Evolutionary conservation across 1,140 invertebrate species (phyloP).

Genomic region (Semibalanus balanoides): DNA sequence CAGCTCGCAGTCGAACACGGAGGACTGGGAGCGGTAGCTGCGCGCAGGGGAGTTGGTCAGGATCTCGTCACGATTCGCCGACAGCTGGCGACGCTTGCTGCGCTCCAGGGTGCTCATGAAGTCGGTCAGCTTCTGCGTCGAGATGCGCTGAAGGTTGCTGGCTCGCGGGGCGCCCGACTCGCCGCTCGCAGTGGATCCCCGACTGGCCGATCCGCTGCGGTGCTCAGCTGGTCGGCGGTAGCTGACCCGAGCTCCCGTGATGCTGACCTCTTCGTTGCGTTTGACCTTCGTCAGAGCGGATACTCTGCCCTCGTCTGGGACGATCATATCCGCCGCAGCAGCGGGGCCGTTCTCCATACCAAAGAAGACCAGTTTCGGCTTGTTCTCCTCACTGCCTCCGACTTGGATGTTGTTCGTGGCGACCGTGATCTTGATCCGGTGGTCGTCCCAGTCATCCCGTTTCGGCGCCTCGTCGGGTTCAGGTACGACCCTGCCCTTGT

Average conservation of each 20-base stretch:
- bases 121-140: not conserved
- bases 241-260: not conserved
- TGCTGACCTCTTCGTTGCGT: not conserved
- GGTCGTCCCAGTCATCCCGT: not conserved
- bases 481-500: no score
- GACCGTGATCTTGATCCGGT: not conserved
- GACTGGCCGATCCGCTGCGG: not conserved
- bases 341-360: not conserved
- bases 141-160: not conserved
- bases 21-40: not conserved
- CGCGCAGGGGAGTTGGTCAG: not conserved
- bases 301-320: not conserved
- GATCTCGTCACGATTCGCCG: not conserved
- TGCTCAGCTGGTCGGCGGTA: not conserved
- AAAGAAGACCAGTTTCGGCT: not conserved
- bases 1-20: not conserved
- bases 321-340: not conserved
- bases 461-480: not conserved
- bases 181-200: not conserved
- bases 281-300: not conserved
- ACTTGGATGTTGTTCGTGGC: not conserved
- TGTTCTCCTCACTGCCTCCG: not conserved
- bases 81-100: not conserved
- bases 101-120: not conserved
- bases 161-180: not conserved